Evolutionary conservation across 2,888 invertebrate species (phyloP).

Genomic region (Homarus gammarus): DNA sequence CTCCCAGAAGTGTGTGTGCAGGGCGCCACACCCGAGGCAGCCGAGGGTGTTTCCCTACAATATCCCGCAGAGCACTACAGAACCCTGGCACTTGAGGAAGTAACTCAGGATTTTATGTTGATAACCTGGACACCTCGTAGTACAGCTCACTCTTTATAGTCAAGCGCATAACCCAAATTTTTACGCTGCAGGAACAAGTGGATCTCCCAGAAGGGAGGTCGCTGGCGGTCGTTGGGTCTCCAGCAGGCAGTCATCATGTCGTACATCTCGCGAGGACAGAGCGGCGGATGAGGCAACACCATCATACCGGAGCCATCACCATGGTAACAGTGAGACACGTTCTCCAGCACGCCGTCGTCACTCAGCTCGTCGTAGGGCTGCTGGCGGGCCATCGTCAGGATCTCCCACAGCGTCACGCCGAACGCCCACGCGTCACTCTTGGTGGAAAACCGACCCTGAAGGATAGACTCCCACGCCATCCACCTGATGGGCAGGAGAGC

Average conservation of each 20-base stretch:
- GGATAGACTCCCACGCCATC: constrained; percentile 93
- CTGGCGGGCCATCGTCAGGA: constrained; percentile 89
- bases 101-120: background rate
- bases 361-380: constrained; percentile 89
- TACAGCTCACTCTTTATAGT: constrained; percentile 38
- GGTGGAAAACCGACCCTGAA: constrained; percentile 90
- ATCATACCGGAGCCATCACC: constrained; percentile 84
- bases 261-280: constrained; percentile 92
- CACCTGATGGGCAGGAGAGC: constrained; percentile 89
- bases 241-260: constrained; percentile 95
- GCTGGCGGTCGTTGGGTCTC: constrained; percentile 88
- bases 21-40: background rate
- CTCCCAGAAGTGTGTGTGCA: no score
- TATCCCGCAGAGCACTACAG: background rate
- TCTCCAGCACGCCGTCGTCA: constrained; percentile 90
- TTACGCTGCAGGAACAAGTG: constrained; percentile 90
- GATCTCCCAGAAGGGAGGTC: constrained; percentile 92
- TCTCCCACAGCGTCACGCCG: constrained; percentile 92
- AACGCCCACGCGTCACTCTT: constrained; percentile 94
- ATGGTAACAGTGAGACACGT: constrained; percentile 88
- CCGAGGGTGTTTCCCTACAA: background rate
- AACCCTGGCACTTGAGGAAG: background rate
- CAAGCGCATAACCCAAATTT: constrained; percentile 80
- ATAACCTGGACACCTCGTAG: background rate
- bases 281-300: constrained; percentile 85